These are phyloP conservation scores for Himalopsyche anomala DNA, from an alignment of 2,888 invertebrate species.

Conservation along the genomic window DNA sequence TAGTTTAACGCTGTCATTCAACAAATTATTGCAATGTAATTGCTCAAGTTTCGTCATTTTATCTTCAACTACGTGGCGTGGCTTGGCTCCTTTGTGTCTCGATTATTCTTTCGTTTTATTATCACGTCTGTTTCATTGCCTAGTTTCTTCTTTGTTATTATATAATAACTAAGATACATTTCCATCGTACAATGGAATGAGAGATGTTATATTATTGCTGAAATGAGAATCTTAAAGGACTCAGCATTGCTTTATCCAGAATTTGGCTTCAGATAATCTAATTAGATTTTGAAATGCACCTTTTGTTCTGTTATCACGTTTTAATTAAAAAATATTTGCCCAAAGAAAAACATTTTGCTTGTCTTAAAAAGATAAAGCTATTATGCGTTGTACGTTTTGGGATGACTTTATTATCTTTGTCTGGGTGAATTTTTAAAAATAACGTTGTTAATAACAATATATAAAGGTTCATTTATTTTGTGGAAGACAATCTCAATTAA, in stretches of 20 bases:
- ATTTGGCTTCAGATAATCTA: slow-evolving; percentile 5
- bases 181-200: slow-evolving; percentile 21
- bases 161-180: slow-evolving; percentile 34
- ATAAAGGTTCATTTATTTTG: too few species aligned
- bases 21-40: not conserved
- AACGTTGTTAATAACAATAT: too few species aligned
- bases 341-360: not conserved
- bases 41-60: not conserved
- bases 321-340: not conserved
- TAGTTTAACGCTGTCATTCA: too few species aligned
- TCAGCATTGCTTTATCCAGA: not conserved
- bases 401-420: too few species aligned
- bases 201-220: slow-evolving; percentile 1
- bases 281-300: slow-evolving; percentile 20
- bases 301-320: not conserved
- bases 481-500: too few species aligned
- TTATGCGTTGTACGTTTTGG: too few species aligned
- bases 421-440: too few species aligned
- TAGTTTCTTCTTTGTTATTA: slow-evolving; percentile 26
- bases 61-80: not conserved
- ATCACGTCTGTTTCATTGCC: slow-evolving; percentile 26
- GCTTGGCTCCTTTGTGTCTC: slow-evolving; percentile 18
- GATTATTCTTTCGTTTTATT: slow-evolving; percentile 34
- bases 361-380: too few species aligned
- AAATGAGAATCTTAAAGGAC: not conserved